Base-by-base conservation (phyloP, 1,140 invertebrate genomes). In the Fopius arisanus region DNA sequence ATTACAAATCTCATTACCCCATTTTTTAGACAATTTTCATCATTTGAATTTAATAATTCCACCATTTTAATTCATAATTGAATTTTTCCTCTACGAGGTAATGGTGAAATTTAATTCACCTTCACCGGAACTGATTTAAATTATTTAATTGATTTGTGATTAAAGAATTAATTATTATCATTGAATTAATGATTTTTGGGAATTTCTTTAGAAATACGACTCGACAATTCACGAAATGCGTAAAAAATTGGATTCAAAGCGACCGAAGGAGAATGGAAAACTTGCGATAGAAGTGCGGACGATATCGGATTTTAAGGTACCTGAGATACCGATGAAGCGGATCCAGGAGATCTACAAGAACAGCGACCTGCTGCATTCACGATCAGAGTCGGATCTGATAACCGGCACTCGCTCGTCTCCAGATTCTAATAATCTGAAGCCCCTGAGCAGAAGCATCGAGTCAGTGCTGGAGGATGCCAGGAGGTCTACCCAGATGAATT, bases 141-240 rank as follows among this genome's bases (percentile, higher is more conserved):
- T n/a, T n/a, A n/a, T n/a, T n/a, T n/a, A n/a, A n/a, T n/a, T n/a
- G n/a, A n/a, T n/a, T 48, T 26, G 9, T 63, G 23, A 70, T 33
- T 62, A 14, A 69, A 63, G 12, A 19, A 16, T 59, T 23, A 63
- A 37, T 41, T 43, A 74, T 28, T 26, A 10, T n/a, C n/a, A n/a
- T n/a, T n/a, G n/a, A n/a, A n/a, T n/a, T n/a, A n/a, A n/a, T n/a
- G n/a, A n/a, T n/a, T n/a, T n/a, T n/a, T n/a, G n/a, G n/a, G 40
- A 59, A 9, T 63, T 41, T 33, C 28, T 1, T 67, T 31, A 88
- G 87, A 88, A 83, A 82, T 88, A 88, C 54, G 87, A 88, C 43
- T 82, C 81, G 16, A 87, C 84, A 0, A 88, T 88, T 14, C 74
- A 85, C 31, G 86, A 88, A 68, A 88, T 88, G 87, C 81, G 84